Evolutionary conservation across 1,140 invertebrate species (phyloP).

Genomic region (Drosophila cardini): DNA sequence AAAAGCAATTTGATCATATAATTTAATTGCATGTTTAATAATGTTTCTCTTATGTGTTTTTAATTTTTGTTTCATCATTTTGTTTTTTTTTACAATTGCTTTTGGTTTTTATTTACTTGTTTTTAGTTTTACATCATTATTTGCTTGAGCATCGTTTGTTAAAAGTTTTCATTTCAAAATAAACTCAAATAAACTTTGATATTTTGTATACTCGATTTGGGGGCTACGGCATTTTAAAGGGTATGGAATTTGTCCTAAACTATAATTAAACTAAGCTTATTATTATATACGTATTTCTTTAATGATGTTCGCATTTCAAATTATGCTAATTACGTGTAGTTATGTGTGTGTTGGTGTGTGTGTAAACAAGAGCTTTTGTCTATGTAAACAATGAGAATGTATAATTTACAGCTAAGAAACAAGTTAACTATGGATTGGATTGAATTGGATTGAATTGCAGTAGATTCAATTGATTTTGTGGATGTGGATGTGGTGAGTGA

Average conservation of each 20-base stretch:
- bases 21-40: slow-evolving; percentile 72
- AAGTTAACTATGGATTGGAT: background rate
- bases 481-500: background rate
- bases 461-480: background rate
- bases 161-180: slow-evolving; percentile 34
- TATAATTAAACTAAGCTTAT: slow-evolving; percentile 73
- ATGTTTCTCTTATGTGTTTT: slow-evolving; percentile 49
- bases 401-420: slow-evolving; percentile 25
- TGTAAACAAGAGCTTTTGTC: background rate
- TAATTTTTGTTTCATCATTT: slow-evolving; percentile 57
- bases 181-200: slow-evolving; percentile 25
- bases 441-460: background rate
- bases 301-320: slow-evolving; percentile 45
- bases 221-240: slow-evolving; percentile 21
- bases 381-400: slow-evolving; percentile 19
- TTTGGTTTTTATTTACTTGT: slow-evolving; percentile 59
- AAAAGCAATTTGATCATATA: slow-evolving; percentile 39
- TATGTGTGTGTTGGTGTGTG: slow-evolving; percentile 4
- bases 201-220: slow-evolving; percentile 15
- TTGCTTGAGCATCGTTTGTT: slow-evolving; percentile 55
- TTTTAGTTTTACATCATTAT: slow-evolving; percentile 37
- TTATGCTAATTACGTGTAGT: slow-evolving; percentile 57
- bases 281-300: slow-evolving; percentile 57
- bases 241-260: slow-evolving; percentile 72
- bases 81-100: slow-evolving; percentile 74